Evolutionary conservation across 2,113 vertebrate genomes (phyloP).

Genomic region (Cervus canadensis): DNA sequence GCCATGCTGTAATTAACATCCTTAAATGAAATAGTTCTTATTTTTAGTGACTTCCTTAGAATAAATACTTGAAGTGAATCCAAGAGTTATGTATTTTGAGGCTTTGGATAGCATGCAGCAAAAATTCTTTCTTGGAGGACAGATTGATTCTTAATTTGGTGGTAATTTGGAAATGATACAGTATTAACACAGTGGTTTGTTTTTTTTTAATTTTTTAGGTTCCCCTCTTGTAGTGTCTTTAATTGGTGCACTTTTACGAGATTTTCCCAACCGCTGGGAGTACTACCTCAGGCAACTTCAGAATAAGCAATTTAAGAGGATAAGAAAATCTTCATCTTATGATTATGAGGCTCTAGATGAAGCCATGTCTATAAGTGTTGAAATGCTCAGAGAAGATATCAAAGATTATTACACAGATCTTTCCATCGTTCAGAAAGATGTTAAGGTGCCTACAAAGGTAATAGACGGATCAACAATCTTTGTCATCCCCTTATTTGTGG

Average conservation of each 20-base stretch:
- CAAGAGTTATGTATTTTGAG: background rate
- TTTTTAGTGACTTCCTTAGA: conserved; percentile 27
- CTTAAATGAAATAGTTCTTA: background rate
- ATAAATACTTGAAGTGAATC: background rate
- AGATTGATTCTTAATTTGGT: conserved; percentile 8
- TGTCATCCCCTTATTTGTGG: background rate
- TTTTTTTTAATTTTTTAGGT: conserved; percentile 79
- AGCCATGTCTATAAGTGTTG: conserved; percentile 97
- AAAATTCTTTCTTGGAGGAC: background rate
- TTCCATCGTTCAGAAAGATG: conserved; percentile 91
- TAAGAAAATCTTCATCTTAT: conserved; percentile 95
- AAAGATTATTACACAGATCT: conserved; percentile 92
- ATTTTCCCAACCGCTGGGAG: conserved; percentile 93
- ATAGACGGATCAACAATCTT: background rate
- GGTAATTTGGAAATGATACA: conserved; percentile 11
- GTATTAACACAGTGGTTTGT: conserved; percentile 25
- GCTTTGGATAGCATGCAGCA: background rate
- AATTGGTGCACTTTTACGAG: conserved; percentile 93
- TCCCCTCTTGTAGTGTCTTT: conserved; percentile 96
- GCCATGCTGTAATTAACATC: background rate
- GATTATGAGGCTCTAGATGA: conserved; percentile 98
- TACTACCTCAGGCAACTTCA: conserved; percentile 96
- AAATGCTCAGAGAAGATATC: conserved; percentile 88
- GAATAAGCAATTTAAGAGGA: conserved; percentile 95
- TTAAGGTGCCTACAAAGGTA: conserved; percentile 96